phyloP scores from a whole-genome alignment of 2,113 vertebrate species.

The Zosterops lateralis region DNA sequence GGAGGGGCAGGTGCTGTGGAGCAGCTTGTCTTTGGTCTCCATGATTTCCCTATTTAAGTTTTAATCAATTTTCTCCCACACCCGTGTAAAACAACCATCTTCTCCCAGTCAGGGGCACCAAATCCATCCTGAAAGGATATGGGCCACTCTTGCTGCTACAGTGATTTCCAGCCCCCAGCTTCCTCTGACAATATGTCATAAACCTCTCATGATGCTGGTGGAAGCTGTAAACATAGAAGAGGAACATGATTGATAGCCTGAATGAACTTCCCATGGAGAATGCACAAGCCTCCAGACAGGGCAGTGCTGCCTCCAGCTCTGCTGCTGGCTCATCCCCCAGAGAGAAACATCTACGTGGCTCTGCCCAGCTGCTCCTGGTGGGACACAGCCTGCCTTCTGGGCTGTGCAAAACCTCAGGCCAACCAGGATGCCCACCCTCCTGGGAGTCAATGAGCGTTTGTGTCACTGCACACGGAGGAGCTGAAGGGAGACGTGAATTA shows the following conservation, averaged over 20 bases:
- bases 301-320: neutral
- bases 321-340: neutral
- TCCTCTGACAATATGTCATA: neutral
- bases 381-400: neutral
- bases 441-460: neutral
- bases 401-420: neutral
- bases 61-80: neutral
- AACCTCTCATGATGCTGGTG: neutral
- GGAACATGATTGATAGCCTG: neutral
- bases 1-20: neutral
- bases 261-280: neutral
- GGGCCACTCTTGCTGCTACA: neutral
- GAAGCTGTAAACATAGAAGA: neutral
- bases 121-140: neutral
- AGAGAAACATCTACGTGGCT: neutral
- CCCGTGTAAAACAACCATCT: neutral
- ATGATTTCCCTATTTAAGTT: neutral
- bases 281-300: fast-evolving
- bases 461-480: neutral
- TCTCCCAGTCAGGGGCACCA: neutral
- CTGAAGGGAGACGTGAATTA: neutral
- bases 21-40: neutral
- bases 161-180: neutral
- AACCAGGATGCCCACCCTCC: neutral
- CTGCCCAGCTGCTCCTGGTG: neutral